phyloP scores from a whole-genome alignment of 2,797 vertebrate genomes.

The Chiroxiphia lanceolata region DNA sequence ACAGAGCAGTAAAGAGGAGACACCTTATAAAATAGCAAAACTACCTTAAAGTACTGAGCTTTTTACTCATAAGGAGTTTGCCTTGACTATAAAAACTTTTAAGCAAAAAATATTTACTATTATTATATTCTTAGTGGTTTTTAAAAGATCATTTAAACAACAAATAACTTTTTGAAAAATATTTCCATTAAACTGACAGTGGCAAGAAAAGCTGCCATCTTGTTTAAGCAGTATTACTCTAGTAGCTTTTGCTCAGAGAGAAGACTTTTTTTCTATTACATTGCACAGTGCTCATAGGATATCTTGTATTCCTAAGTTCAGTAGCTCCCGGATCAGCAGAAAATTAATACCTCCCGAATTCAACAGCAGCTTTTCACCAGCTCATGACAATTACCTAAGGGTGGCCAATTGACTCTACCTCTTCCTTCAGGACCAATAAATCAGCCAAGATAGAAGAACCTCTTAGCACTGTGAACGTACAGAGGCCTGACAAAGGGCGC shows the following conservation, averaged over 20 bases:
- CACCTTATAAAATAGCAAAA: neutral
- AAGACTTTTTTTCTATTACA: neutral
- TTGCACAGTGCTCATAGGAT: neutral
- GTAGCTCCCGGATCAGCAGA: neutral
- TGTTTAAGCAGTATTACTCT: neutral
- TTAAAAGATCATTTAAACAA: neutral
- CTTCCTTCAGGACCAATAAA: neutral
- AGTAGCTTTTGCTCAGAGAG: neutral
- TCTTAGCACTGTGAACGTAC: neutral
- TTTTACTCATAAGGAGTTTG: neutral
- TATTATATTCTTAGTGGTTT: neutral
- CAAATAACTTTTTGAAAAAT: neutral
- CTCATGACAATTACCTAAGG: fast-evolving
- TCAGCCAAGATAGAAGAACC: neutral
- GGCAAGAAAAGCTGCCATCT: fast-evolving
- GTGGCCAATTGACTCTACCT: neutral
- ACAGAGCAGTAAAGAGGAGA: neutral
- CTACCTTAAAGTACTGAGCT: neutral
- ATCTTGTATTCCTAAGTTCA: neutral
- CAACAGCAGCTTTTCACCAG: neutral
- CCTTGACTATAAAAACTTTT: neutral
- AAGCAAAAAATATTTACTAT: neutral
- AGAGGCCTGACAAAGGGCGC: neutral
- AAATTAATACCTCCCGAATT: neutral
- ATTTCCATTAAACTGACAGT: neutral